Conservation (phyloP, 2,797 vertebrate species). For the Xenentodon cancila region DNA sequence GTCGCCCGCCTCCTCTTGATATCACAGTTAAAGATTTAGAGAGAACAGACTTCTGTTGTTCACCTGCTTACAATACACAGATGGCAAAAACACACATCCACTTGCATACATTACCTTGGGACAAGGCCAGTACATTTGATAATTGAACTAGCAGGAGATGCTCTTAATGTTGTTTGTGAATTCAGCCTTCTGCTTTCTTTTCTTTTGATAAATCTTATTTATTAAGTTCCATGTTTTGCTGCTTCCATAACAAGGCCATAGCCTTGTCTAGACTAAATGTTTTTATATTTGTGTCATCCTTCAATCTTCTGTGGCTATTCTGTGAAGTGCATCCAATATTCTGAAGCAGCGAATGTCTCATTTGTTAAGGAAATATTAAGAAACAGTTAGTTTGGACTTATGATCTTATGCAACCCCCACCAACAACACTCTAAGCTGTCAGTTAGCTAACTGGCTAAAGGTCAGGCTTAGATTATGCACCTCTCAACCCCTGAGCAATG, state of each 20-base stretch:
- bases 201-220: conserved; percentile 35
- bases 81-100: conserved; percentile 38
- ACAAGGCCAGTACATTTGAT: conserved; percentile 37
- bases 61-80: conserved; percentile 32
- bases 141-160: conserved; percentile 27
- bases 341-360: conserved; percentile 26
- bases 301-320: neutral
- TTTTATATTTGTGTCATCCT: conserved; percentile 38
- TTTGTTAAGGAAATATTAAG: conserved; percentile 69
- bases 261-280: conserved; percentile 35
- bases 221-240: conserved; percentile 50
- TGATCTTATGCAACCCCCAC: conserved; percentile 70
- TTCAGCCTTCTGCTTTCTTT: conserved; percentile 51
- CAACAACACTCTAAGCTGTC: conserved; percentile 74
- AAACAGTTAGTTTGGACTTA: conserved; percentile 72
- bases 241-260: conserved; percentile 53
- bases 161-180: conserved; percentile 45
- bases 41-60: conserved; percentile 10
- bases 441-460: conserved; percentile 88
- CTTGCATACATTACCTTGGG: conserved; percentile 53
- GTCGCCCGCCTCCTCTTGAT: conserved; percentile 9
- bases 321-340: conserved; percentile 6
- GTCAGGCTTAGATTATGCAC: conserved; percentile 83
- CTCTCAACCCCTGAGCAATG: conserved; percentile 85
- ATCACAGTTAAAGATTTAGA: conserved; percentile 23